These are phyloP conservation scores for Tethea ocularis DNA, from an alignment of 2,888 invertebrate species.

Conservation along the genomic window DNA sequence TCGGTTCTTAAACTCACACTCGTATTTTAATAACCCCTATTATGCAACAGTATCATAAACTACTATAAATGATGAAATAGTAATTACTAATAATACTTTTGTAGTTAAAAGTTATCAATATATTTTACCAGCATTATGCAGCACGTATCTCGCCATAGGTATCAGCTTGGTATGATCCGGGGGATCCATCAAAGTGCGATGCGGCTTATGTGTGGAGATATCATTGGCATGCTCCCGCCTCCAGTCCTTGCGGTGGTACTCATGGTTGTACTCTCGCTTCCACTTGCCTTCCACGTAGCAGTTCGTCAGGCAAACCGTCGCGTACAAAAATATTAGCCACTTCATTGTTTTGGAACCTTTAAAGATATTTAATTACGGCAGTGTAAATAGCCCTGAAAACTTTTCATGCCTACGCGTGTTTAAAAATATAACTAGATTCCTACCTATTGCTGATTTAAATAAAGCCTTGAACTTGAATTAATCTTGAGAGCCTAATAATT, in stretches of 20 bases:
- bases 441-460: too few relatives aligned
- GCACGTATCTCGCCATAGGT: conserved; percentile 88
- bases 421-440: too few relatives aligned
- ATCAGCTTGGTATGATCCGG: conserved; percentile 86
- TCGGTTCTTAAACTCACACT: too few relatives aligned
- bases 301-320: conserved; percentile 34
- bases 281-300: conserved; percentile 42
- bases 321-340: conserved; percentile 30
- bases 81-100: too few relatives aligned
- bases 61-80: too few relatives aligned
- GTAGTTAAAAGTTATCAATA: background rate
- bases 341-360: conserved; percentile 37
- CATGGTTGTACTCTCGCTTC: conserved; percentile 24
- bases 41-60: too few relatives aligned
- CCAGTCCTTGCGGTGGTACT: conserved; percentile 24
- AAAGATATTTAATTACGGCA: background rate
- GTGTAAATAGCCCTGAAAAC: background rate
- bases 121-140: conserved; percentile 86
- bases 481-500: background rate
- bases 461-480: too few relatives aligned
- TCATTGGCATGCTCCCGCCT: conserved; percentile 49
- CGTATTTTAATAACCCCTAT: too few relatives aligned
- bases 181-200: conserved; percentile 54
- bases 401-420: too few relatives aligned
- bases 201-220: conserved; percentile 34